Evolutionary conservation across 2,888 invertebrate genomes (phyloP), one percentile per base, ranked within the genome.

Genomic region (Chymomyza fuscimana): DNA sequence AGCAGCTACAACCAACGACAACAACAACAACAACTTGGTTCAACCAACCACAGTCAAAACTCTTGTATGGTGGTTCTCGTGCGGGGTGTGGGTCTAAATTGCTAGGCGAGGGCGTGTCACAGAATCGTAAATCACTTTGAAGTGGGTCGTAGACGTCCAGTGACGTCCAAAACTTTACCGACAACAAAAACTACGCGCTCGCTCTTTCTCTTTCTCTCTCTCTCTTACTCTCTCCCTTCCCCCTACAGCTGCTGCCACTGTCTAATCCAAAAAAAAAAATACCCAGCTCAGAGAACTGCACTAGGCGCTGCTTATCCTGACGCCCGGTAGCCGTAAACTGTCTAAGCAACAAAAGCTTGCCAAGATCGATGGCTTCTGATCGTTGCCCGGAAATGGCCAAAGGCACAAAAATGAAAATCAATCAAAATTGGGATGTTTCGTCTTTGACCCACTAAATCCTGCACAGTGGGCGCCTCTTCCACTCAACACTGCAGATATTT

Each of bases 91-190:
- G 78, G 74, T 82, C 80, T 80, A 89, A 90, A 86, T 90, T 89
- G 90, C 87, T 90, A 89, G 91, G 89, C 87, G 85, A 89, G 81
- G 91, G 91, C 91, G 91, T 91, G 89, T 86, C 90, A 72, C 77
- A 80, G 78, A 88, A 90, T 90, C 91, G 91, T 91, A 91, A 91
- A 91, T 91, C 91, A 91, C 90, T 90, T 91, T 91, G 91, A 91
- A 91, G 91, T 91, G 90, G 91, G 91, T 90, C 90, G 90, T 87
- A 86, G 90, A 80, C 86, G 89, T 86, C 87, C 87, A 88, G 86
- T 86, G 84, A 76, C 80, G 81, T 81, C 86, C 80, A 79, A 79
- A 88, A 88, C 83, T 79, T 79, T 72, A 71, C 63, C 68, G 40
- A 64, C 70, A 61, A 40, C 63, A 67, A 50, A 19, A 54, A n/a